Percentiles rank a stretch among this genome's conserved stretches.
Evolutionary conservation across 2,113 vertebrate genomes (phyloP).

Genomic region (Lanius ludovicianus): DNA sequence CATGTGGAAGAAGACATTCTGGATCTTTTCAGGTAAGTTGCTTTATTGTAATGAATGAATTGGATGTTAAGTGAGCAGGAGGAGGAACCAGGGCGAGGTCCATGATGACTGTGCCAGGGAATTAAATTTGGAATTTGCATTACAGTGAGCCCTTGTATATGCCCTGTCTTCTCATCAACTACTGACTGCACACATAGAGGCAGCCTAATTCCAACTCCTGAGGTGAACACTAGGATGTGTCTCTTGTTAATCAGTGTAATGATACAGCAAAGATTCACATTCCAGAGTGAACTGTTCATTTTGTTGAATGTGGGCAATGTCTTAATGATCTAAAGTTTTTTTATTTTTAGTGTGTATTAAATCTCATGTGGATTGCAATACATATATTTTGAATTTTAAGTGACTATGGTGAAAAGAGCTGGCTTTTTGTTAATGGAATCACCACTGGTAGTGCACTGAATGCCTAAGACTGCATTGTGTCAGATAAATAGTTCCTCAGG

Average conservation of each 20-base stretch:
- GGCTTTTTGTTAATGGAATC: not conserved
- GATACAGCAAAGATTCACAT: not conserved
- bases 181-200: not conserved
- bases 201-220: not conserved
- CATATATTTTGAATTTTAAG: not conserved
- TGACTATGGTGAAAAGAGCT: not conserved
- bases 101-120: not conserved
- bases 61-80: not conserved
- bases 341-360: not conserved
- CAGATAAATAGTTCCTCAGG: not conserved
- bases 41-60: not conserved
- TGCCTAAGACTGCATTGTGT: not conserved
- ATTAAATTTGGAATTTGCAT: not conserved
- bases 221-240: not conserved
- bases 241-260: not conserved
- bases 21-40: conserved; percentile 24
- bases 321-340: not conserved
- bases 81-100: not conserved
- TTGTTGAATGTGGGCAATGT: not conserved
- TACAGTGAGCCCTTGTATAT: not conserved
- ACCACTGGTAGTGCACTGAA: not conserved
- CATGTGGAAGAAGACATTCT: not conserved
- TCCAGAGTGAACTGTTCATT: not conserved
- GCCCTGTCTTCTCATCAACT: not conserved
- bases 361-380: not conserved